These are phyloP conservation scores for Amiota mariae DNA, from an alignment of 2,888 invertebrate genomes.

Conservation along the genomic window DNA sequence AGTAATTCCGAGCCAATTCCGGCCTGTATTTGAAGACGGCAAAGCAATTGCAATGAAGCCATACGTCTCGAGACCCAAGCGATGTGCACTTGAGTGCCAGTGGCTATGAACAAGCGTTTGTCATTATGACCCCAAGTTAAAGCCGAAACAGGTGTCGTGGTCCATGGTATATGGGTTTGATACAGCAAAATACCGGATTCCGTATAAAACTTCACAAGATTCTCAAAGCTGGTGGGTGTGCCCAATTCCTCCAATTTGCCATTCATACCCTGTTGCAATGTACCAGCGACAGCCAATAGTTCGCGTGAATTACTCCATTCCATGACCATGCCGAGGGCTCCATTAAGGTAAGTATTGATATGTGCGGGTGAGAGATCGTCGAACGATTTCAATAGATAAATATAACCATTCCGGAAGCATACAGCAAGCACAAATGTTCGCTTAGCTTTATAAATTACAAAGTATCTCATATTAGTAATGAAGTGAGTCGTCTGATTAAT, in stretches of 20 bases:
- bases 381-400: slow-evolving; percentile 90
- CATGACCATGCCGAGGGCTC: slow-evolving; percentile 85
- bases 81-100: slow-evolving; percentile 92
- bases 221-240: slow-evolving; percentile 79
- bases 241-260: slow-evolving; percentile 65
- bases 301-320: slow-evolving; percentile 98
- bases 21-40: slow-evolving; percentile 86
- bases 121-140: slow-evolving; percentile 99
- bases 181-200: slow-evolving; percentile 88
- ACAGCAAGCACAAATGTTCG: slow-evolving; percentile 88
- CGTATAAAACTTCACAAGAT: slow-evolving; percentile 93
- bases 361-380: slow-evolving; percentile 94
- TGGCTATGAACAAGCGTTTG: slow-evolving; percentile 93
- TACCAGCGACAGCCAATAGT: slow-evolving; percentile 92
- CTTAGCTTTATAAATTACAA: slow-evolving; percentile 73
- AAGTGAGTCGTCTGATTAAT: too few species aligned
- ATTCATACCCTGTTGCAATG: slow-evolving; percentile 72
- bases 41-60: slow-evolving; percentile 91
- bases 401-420: slow-evolving; percentile 90
- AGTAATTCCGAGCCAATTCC: slow-evolving; percentile 83
- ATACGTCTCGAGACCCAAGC: slow-evolving; percentile 94
- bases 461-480: not conserved
- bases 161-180: slow-evolving; percentile 84
- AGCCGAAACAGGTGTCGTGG: slow-evolving; percentile 87
- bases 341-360: slow-evolving; percentile 84